A percentile compares a stretch with the other conserved stretches of the same genome.
phyloP scores from a whole-genome alignment of 2,888 invertebrate species.

The Hirtodrosophila confusa region DNA sequence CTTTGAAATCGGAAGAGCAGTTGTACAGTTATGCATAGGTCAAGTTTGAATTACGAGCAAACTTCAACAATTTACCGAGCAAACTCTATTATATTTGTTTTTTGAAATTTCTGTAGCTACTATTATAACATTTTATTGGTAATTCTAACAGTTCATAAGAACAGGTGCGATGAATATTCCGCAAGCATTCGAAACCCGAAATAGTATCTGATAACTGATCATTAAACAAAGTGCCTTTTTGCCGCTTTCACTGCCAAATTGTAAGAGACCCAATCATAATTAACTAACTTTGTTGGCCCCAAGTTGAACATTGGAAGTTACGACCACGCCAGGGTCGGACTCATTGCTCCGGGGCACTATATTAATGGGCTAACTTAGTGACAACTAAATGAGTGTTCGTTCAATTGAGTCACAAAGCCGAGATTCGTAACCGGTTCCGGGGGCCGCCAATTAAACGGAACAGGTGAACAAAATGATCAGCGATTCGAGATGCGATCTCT shows the following conservation, averaged over 20 bases:
- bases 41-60: no score
- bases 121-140: no score
- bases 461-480: conserved; percentile 69
- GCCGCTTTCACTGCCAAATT: conserved; percentile 50
- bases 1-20: no score
- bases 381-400: conserved; percentile 71
- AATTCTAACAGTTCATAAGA: neutral
- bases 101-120: no score
- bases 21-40: no score
- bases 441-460: conserved; percentile 65
- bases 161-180: conserved; percentile 18
- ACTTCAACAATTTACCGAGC: conserved; percentile 17
- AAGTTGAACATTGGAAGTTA: conserved; percentile 2
- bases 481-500: conserved; percentile 22
- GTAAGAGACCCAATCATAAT: conserved; percentile 36
- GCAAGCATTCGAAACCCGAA: neutral
- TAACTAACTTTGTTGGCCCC: conserved; percentile 18
- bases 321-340: conserved; percentile 35
- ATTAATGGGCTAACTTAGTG: conserved; percentile 73
- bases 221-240: conserved; percentile 32
- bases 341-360: conserved; percentile 29
- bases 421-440: conserved; percentile 32
- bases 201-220: conserved; percentile 10
- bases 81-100: neutral
- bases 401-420: conserved; percentile 59